Conservation (phyloP, 2,113 vertebrate species). For the Cheilinus undulatus region DNA sequence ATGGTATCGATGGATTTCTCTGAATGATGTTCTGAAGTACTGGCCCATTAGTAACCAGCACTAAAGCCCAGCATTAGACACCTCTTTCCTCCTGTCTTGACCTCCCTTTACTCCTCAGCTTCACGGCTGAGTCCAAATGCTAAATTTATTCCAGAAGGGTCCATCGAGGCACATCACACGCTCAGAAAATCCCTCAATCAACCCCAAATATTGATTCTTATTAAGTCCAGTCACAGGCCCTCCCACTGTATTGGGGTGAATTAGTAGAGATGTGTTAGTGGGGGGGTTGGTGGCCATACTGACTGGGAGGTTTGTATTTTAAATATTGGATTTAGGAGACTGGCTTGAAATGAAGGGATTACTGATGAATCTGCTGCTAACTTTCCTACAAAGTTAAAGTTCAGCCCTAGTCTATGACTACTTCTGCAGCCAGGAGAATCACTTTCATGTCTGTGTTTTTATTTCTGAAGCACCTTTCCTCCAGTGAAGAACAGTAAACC, state of each 20-base stretch:
- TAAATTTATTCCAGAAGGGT: conserved; percentile 45
- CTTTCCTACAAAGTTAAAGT: conserved; percentile 9
- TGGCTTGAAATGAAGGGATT: conserved; percentile 16
- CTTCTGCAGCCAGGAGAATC: background rate
- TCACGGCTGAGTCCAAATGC: conserved; percentile 31
- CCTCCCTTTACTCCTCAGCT: conserved; percentile 37
- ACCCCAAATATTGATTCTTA: conserved; percentile 64
- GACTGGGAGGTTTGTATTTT: conserved; percentile 21
- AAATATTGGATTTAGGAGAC: conserved; percentile 31
- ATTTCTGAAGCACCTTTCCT: background rate
- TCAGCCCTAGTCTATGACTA: background rate
- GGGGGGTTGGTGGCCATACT: conserved; percentile 12
- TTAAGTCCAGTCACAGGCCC: conserved; percentile 52
- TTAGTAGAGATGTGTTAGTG: conserved; percentile 31
- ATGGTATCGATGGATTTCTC: background rate
- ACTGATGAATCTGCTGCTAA: conserved; percentile 4
- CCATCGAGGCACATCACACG: conserved; percentile 11
- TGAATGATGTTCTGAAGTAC: conserved; percentile 46
- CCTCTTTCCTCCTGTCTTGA: conserved; percentile 51
- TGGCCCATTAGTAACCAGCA: conserved; percentile 49
- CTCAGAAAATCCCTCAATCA: conserved; percentile 61
- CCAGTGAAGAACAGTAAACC: conserved; percentile 4
- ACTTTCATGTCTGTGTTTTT: background rate
- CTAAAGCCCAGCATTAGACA: conserved; percentile 66
- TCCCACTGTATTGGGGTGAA: conserved; percentile 7